Evolutionary conservation across 2,888 invertebrate species (phyloP), one percentile per base, ranked within the genome.

Genomic region (Protula sp.): DNA sequence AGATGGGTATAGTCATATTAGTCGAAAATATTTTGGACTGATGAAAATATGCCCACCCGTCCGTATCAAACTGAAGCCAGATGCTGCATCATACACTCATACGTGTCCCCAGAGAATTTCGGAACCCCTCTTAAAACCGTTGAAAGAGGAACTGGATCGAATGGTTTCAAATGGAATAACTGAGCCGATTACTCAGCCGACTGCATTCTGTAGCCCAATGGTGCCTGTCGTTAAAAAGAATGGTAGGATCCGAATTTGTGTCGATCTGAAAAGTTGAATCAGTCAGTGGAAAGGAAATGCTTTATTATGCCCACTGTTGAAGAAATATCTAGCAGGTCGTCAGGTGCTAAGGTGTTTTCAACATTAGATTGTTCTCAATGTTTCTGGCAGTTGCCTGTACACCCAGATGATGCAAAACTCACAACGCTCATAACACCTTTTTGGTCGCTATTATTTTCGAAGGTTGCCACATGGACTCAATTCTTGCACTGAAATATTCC

Each of bases 301-400:
- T 38, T 38, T 38, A n/a, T 38, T n/a, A 38, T 38, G n/a, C 45
- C 45, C n/a, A 38, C 45, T 38, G 45, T 38, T 50, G 51, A 50
- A 50, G 51, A 19, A 19, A 24, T 38, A 38, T 9, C 22, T 19
- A 22, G 51, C 5, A 9, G 51, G 5, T 14, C 9, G 22, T 19
- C 14, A 19, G 51, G 26, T 22, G 9, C 45, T n/a, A n/a, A 14
- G n/a, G n/a, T 38, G 45, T 38, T 38, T 38, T 38, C 45, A 38
- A 9, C 9, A 14, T n/a, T 38, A n/a, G 45, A 38, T n/a, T 9
- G 9, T n/a, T 38, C 45, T 14, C n/a, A 9, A 38, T 9, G 45
- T 38, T 38, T 14, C 45, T 38, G 45, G 45, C 45, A 38, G 45
- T 14, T 38, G 45, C 45, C 45, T n/a, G n/a, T n/a, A n/a, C n/a